A percentile compares a stretch with the other conserved stretches of the same genome.
Conservation (phyloP, 1,140 invertebrate species). For the Drosophila kurseongensis region DNA sequence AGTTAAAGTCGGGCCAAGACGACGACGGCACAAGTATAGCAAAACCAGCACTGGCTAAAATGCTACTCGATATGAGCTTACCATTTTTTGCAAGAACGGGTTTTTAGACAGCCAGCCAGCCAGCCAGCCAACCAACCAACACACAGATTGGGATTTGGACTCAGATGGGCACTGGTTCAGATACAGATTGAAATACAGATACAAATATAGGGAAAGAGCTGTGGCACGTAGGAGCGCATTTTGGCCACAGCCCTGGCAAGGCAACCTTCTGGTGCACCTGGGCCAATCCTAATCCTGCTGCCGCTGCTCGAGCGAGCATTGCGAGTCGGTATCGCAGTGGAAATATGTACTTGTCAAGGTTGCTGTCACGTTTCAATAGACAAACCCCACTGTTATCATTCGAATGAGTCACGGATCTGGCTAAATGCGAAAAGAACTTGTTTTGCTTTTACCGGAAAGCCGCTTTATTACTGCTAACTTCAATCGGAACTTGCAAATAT, state of each 20-base stretch:
- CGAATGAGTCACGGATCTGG: constrained; percentile 7
- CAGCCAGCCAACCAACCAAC: constrained; percentile 17
- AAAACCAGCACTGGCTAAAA: constrained; percentile 55
- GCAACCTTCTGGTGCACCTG: constrained; percentile 18
- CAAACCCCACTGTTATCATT: constrained; percentile 20
- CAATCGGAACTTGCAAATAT: neutral
- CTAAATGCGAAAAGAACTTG: constrained; percentile 25
- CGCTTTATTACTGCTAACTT: neutral
- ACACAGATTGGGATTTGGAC: constrained; percentile 9
- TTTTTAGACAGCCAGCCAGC: constrained; percentile 44
- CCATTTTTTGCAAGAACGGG: constrained; percentile 66
- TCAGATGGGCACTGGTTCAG: constrained; percentile 17
- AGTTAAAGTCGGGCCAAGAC: constrained; percentile 19
- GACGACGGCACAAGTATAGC: constrained; percentile 10
- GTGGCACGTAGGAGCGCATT: constrained; percentile 8
- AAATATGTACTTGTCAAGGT: constrained; percentile 45
- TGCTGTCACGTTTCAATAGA: constrained; percentile 32
- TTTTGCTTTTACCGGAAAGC: constrained; percentile 2
- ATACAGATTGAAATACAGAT: constrained; percentile 28
- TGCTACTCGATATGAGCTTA: constrained; percentile 61
- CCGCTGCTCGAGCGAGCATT: neutral
- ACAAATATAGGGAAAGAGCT: constrained; percentile 2
- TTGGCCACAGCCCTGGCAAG: constrained; percentile 9
- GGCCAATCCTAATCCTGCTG: constrained; percentile 5
- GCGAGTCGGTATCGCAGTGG: too few species aligned